A percentile compares a stretch with the other conserved stretches of the same genome.
Conservation (phyloP, 2,888 invertebrate species). For the Prosapia bicincta region DNA sequence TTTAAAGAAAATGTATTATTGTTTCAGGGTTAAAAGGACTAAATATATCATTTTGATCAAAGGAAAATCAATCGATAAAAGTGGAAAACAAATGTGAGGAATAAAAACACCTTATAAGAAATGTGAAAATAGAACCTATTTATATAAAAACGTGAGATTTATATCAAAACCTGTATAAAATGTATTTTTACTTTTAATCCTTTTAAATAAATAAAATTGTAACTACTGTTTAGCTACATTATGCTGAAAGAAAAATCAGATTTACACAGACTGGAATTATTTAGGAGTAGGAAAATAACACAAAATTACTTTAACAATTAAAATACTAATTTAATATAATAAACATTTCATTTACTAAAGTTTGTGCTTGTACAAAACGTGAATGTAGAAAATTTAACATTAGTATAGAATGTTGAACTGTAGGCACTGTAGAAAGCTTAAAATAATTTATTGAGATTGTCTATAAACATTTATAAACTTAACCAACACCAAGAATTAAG, state of each 20-base stretch:
- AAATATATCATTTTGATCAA: too few relatives aligned
- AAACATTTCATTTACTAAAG: neutral
- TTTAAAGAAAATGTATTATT: too few relatives aligned
- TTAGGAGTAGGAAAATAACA: neutral
- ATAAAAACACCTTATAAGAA: too few relatives aligned
- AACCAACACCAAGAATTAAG: neutral
- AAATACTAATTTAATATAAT: neutral
- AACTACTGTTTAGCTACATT: too few relatives aligned
- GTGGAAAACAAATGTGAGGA: too few relatives aligned
- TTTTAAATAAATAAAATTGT: too few relatives aligned
- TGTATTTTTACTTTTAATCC: too few relatives aligned
- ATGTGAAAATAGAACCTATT: too few relatives aligned
- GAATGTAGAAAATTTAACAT: neutral
- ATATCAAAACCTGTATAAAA: too few relatives aligned
- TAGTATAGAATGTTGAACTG: neutral
- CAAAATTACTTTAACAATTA: neutral
- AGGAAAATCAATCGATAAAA: too few relatives aligned
- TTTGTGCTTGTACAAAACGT: neutral
- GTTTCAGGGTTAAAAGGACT: too few relatives aligned
- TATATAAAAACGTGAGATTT: too few relatives aligned
- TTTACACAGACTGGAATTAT: neutral
- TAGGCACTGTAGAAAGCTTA: neutral
- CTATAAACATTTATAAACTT: neutral
- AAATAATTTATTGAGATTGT: neutral
- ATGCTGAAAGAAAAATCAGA: neutral